phyloP scores from a whole-genome alignment of 2,797 vertebrate genomes.

The Neolamprologus multifasciatus region DNA sequence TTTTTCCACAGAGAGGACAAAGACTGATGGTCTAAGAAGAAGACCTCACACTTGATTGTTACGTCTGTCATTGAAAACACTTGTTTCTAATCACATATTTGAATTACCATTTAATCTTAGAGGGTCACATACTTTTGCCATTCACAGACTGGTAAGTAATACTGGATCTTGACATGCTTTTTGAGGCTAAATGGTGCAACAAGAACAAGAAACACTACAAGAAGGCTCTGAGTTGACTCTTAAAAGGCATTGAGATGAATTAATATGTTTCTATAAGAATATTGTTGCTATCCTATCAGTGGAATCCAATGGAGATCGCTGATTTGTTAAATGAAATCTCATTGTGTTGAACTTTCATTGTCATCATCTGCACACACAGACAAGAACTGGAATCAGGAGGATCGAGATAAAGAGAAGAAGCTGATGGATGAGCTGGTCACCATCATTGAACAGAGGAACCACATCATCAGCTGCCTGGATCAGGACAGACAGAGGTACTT shows the following conservation, averaged over 20 bases:
- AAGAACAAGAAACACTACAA: neutral
- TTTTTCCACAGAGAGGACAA: neutral
- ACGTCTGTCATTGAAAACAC: accelerated
- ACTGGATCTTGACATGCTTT: neutral
- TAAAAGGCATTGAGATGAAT: neutral
- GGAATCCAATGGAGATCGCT: accelerated
- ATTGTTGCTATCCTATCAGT: neutral
- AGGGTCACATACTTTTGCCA: neutral
- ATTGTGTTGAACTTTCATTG: neutral
- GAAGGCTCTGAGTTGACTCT: neutral
- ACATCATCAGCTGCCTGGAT: conserved; percentile 86
- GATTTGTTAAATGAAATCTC: neutral
- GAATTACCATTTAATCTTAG: neutral
- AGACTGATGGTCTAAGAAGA: neutral
- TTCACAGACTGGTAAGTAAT: neutral
- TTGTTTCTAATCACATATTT: neutral
- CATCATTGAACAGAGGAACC: conserved; percentile 88
- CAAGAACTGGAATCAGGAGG: conserved; percentile 82
- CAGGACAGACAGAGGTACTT: conserved; percentile 85
- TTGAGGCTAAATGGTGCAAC: neutral
- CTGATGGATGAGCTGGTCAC: conserved; percentile 84
- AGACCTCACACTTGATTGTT: neutral
- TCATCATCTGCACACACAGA: conserved; percentile 60
- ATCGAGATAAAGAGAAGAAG: conserved; percentile 78
- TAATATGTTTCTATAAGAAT: neutral